phyloP scores from a whole-genome alignment of 2,888 invertebrate genomes.

The Rhingia rostrata region DNA sequence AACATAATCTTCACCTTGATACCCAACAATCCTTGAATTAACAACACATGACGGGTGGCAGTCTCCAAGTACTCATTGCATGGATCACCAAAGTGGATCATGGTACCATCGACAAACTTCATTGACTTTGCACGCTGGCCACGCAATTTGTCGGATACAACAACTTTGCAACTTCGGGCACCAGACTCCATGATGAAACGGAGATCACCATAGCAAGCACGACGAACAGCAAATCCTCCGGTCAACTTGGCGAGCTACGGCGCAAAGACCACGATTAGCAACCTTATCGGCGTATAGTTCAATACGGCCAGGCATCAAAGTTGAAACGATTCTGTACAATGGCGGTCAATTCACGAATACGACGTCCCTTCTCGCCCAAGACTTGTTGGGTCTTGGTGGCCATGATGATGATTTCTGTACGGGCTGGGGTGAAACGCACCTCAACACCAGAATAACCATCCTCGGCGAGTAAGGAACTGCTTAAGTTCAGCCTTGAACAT shows the following conservation, averaged over 20 bases:
- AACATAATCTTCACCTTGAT: slow-evolving; percentile 99
- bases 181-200: slow-evolving; percentile 99
- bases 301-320: slow-evolving; percentile 96
- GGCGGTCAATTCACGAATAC: slow-evolving; percentile 98
- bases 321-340: slow-evolving; percentile 98
- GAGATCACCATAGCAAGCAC: slow-evolving; percentile 99
- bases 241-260: slow-evolving; percentile 99
- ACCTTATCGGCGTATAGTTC: slow-evolving; percentile 99
- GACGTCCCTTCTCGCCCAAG: slow-evolving; percentile 97
- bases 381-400: slow-evolving; percentile 99
- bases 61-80: slow-evolving; percentile 99
- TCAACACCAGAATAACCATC: slow-evolving; percentile 99
- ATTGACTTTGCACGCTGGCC: slow-evolving; percentile 99
- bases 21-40: slow-evolving; percentile 93
- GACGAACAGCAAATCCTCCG: slow-evolving; percentile 92
- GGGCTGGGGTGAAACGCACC: slow-evolving; percentile 97
- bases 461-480: slow-evolving; percentile 98
- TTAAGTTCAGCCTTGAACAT: slow-evolving; percentile 99
- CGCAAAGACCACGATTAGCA: slow-evolving; percentile 98
- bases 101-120: slow-evolving; percentile 99
- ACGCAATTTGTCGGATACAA: slow-evolving; percentile 98
- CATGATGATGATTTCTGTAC: slow-evolving; percentile 99
- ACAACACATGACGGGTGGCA: slow-evolving; percentile 98
- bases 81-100: slow-evolving; percentile 99
- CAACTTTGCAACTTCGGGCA: slow-evolving; percentile 98